phyloP scores from a whole-genome alignment of 2,113 vertebrate genomes.

The Toxotes jaculatrix region DNA sequence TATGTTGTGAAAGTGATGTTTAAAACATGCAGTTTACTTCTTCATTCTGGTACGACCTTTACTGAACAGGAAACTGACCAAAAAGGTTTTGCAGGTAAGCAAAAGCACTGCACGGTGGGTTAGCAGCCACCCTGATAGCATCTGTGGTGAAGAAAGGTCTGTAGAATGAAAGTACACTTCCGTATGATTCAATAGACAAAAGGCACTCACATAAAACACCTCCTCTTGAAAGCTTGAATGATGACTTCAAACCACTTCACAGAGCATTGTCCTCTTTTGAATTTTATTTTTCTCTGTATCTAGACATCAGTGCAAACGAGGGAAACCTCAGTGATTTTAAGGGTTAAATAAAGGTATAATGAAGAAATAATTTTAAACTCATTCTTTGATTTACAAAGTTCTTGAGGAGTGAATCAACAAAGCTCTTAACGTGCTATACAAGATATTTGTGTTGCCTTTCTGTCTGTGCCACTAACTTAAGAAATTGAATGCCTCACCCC shows the following conservation, averaged over 20 bases:
- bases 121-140: neutral
- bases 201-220: too few species aligned
- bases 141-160: neutral
- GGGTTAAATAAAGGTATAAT: too few species aligned
- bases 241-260: too few species aligned
- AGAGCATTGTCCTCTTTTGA: too few species aligned
- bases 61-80: neutral
- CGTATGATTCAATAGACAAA: neutral
- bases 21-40: neutral
- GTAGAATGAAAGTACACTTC: neutral
- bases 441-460: conserved; percentile 27
- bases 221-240: too few species aligned
- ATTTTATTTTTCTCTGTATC: too few species aligned
- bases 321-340: too few species aligned
- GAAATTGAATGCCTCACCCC: conserved; percentile 22
- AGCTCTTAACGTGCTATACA: conserved; percentile 1
- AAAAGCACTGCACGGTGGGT: conserved; percentile 4
- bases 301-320: too few species aligned
- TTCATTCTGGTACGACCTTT: neutral
- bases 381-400: conserved; percentile 14
- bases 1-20: neutral
- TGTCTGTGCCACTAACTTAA: conserved; percentile 11
- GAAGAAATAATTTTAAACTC: neutral
- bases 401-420: conserved; percentile 24
- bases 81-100: neutral